Evolutionary conservation across 1,140 invertebrate genomes (phyloP).

Genomic region (Venustaconcha ellipsiformis): DNA sequence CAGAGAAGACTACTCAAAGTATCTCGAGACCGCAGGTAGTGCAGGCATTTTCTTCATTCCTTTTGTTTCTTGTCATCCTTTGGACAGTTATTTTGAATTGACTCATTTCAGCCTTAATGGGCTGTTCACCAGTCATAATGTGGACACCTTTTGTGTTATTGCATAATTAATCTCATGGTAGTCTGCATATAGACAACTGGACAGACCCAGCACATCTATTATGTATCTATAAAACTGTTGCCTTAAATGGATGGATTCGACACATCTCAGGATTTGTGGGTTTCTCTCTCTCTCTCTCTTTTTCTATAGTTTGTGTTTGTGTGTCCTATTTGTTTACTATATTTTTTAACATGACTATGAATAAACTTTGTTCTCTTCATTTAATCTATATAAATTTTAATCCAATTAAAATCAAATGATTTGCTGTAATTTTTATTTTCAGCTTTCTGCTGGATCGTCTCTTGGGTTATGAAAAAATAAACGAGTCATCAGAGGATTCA

Average conservation of each 20-base stretch:
- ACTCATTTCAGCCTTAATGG: background rate
- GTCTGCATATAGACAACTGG: too few species aligned
- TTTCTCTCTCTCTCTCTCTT: too few species aligned
- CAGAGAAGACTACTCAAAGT: slow-evolving; percentile 88
- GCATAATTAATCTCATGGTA: background rate
- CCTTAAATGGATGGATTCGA: too few species aligned
- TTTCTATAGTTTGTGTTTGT: too few species aligned
- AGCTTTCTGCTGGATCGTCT: slow-evolving; percentile 87
- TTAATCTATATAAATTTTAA: background rate
- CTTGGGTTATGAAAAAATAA: slow-evolving; percentile 89
- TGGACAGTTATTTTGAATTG: slow-evolving; percentile 4
- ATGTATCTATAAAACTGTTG: too few species aligned
- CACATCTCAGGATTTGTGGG: too few species aligned
- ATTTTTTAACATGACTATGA: background rate
- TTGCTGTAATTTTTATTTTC: slow-evolving; percentile 21
- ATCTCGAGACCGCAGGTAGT: slow-evolving; percentile 80
- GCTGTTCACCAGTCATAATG: background rate
- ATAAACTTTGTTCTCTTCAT: background rate
- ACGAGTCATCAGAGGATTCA: slow-evolving; percentile 87
- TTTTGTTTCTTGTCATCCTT: slow-evolving; percentile 1
- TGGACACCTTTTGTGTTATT: background rate
- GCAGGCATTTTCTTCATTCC: background rate
- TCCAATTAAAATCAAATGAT: background rate
- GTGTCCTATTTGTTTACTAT: too few species aligned
- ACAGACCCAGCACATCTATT: too few species aligned